These are phyloP conservation scores for Augiades crinisus DNA, from an alignment of 2,888 invertebrate species.

Conservation along the genomic window DNA sequence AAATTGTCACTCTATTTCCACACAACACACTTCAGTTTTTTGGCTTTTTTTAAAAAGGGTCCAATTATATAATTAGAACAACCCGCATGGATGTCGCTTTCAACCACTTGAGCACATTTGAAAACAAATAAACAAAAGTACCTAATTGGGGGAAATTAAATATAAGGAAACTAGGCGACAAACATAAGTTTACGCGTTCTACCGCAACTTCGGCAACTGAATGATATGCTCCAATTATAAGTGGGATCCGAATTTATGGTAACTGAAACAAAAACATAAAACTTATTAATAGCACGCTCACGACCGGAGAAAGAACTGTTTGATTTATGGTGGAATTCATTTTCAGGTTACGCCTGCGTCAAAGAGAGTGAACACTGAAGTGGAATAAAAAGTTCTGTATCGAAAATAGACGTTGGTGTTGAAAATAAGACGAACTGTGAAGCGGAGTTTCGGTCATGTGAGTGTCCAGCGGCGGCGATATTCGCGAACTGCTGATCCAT, in stretches of 20 bases:
- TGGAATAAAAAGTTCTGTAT: slow-evolving; percentile 60
- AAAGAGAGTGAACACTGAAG: slow-evolving; percentile 61
- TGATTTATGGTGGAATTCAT: slow-evolving; percentile 46
- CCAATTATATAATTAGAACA: slow-evolving; percentile 74
- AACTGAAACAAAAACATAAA: slow-evolving; percentile 68
- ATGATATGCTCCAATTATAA: slow-evolving; percentile 65
- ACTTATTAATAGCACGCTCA: slow-evolving; percentile 39
- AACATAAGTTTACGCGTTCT: slow-evolving; percentile 63
- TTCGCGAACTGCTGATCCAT: slow-evolving; percentile 54
- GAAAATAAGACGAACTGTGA: slow-evolving; percentile 41
- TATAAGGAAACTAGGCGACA: slow-evolving; percentile 61
- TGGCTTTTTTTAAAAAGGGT: slow-evolving; percentile 75
- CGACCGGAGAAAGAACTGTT: slow-evolving; percentile 28
- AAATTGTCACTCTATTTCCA: slow-evolving; percentile 81
- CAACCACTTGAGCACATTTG: slow-evolving; percentile 75
- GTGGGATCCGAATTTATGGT: slow-evolving; percentile 65
- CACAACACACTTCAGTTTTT: slow-evolving; percentile 80
- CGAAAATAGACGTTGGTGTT: slow-evolving; percentile 58
- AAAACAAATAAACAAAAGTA: slow-evolving; percentile 64
- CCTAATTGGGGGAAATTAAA: slow-evolving; percentile 71
- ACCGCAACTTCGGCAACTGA: slow-evolving; percentile 52
- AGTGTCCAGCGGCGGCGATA: slow-evolving; percentile 52
- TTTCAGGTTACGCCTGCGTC: slow-evolving; percentile 58
- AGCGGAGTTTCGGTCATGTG: slow-evolving; percentile 69
- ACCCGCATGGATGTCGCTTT: slow-evolving; percentile 77